Conservation (phyloP, 2,797 vertebrate species). For the Hippoglossus hippoglossus region DNA sequence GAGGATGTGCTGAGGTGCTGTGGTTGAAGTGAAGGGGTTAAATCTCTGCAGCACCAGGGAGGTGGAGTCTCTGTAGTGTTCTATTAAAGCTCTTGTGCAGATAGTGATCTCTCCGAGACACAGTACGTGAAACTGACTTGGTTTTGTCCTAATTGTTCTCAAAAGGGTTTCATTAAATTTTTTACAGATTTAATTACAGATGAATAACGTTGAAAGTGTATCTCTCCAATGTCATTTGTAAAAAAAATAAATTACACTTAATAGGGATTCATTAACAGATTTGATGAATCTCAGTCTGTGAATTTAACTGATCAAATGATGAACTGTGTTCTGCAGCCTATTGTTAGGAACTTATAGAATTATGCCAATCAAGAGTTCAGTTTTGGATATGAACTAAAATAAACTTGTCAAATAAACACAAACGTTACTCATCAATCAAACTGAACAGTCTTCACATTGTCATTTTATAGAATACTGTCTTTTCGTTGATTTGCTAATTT, state of each 20-base stretch:
- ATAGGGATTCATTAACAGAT: constrained; percentile 3
- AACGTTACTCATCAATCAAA: too few species aligned
- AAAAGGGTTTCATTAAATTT: not conserved
- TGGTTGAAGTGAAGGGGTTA: constrained; percentile 12
- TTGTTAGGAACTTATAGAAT: too few species aligned
- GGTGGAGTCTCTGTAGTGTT: not conserved
- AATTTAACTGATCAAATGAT: constrained; percentile 30
- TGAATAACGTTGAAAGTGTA: not conserved
- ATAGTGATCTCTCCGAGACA: constrained; percentile 12
- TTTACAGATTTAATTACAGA: constrained; percentile 6
- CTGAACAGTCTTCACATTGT: too few species aligned
- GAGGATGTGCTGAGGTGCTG: constrained; percentile 4
- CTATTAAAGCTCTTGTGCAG: constrained; percentile 13
- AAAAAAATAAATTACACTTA: constrained; percentile 8
- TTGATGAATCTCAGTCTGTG: constrained; percentile 7
- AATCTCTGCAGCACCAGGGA: not conserved
- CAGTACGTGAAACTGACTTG: constrained; percentile 6
- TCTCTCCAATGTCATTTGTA: constrained; percentile 2
- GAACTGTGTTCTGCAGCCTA: not conserved
- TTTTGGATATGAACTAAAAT: too few species aligned
- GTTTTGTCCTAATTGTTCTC: constrained; percentile 20
- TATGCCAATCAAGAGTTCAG: too few species aligned
- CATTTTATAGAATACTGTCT: too few species aligned
- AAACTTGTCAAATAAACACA: too few species aligned
- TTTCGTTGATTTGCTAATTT: too few species aligned